These are phyloP conservation scores for Lateolabrax maculatus DNA, from an alignment of 2,797 vertebrate species.

Conservation along the genomic window DNA sequence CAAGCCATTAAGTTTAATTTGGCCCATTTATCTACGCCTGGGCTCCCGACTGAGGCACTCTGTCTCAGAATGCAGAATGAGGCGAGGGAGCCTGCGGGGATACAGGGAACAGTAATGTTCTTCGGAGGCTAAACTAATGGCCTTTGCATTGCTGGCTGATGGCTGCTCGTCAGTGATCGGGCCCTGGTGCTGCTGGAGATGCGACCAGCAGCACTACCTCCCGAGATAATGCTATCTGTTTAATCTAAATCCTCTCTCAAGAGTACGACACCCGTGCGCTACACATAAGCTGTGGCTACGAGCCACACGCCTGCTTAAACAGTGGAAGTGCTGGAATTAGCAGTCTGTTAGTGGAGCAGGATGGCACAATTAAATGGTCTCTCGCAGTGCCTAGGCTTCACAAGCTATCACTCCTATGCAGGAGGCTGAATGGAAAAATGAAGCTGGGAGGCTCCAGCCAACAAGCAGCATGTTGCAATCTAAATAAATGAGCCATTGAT, in stretches of 20 bases:
- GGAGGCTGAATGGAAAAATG: conserved; percentile 32
- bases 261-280: conserved; percentile 53
- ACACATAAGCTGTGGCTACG: conserved; percentile 65
- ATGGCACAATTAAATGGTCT: conserved; percentile 68
- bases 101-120: conserved; percentile 47
- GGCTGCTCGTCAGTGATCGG: conserved; percentile 59
- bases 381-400: conserved; percentile 47
- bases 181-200: conserved; percentile 26
- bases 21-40: conserved; percentile 76
- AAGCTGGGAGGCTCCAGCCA: conserved; percentile 48
- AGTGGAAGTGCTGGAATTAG: conserved; percentile 76
- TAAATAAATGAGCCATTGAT: conserved; percentile 57
- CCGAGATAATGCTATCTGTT: conserved; percentile 77
- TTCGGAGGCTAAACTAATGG: conserved; percentile 65
- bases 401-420: conserved; percentile 44
- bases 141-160: conserved; percentile 70
- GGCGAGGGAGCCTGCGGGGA: conserved; percentile 39
- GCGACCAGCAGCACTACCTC: conserved; percentile 39
- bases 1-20: conserved; percentile 83
- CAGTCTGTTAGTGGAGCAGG: conserved; percentile 64
- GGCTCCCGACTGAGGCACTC: conserved; percentile 64
- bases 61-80: conserved; percentile 67
- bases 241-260: conserved; percentile 79
- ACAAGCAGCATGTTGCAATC: conserved; percentile 46
- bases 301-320: conserved; percentile 61